Evolutionary conservation across 2,888 invertebrate species (phyloP).

Genomic region (Cyrtodaria siliqua): DNA sequence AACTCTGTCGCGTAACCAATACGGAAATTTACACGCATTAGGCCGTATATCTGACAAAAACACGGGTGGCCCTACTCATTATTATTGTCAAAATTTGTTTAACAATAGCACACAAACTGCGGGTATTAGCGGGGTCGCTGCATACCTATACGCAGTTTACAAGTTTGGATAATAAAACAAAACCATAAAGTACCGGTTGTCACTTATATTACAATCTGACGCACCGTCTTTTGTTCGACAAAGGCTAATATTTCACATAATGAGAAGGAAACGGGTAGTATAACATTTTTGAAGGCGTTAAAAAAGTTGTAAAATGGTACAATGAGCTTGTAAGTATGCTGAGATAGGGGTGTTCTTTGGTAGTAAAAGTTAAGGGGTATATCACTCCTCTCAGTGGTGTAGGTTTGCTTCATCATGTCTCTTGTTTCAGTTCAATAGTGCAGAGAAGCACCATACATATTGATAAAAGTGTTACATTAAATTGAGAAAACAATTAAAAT

Average conservation of each 20-base stretch:
- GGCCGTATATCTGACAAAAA: conserved; percentile 49
- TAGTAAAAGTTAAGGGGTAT: too few relatives aligned
- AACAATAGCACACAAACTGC: conserved; percentile 44
- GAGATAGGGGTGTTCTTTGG: too few relatives aligned
- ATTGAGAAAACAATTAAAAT: too few relatives aligned
- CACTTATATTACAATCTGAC: conserved; percentile 50
- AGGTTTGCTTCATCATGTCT: too few relatives aligned
- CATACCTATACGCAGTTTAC: conserved; percentile 50
- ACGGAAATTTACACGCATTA: conserved; percentile 59
- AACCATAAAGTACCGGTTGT: conserved; percentile 60
- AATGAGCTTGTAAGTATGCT: conserved; percentile 31
- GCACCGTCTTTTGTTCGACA: conserved; percentile 45
- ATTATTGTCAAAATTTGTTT: conserved; percentile 54
- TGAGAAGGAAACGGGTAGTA: conserved; percentile 44
- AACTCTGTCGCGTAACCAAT: conserved; percentile 35
- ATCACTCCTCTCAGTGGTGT: too few relatives aligned
- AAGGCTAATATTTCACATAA: conserved; percentile 62
- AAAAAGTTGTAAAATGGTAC: conserved; percentile 44
- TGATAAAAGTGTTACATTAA: too few relatives aligned
- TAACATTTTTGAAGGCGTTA: conserved; percentile 60
- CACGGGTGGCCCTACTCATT: conserved; percentile 64
- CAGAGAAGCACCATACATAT: too few relatives aligned
- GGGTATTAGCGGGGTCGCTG: conserved; percentile 38
- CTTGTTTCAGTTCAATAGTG: too few relatives aligned
- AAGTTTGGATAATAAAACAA: conserved; percentile 52